A percentile compares a stretch with the other conserved stretches of the same genome.
Evolutionary conservation across 2,888 invertebrate species (phyloP).

Genomic region (Lithodes maja): DNA sequence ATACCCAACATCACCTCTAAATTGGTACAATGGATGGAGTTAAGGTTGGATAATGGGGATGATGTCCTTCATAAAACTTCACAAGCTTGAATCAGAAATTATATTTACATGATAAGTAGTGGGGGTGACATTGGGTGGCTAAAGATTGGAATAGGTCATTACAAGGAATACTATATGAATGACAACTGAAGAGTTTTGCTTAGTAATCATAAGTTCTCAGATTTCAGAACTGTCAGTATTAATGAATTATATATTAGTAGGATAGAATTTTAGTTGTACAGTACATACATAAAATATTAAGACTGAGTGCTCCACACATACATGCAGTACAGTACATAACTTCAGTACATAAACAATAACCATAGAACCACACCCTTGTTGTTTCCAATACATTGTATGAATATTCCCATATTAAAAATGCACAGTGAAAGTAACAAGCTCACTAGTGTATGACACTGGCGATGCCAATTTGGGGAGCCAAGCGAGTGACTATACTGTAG

Average conservation of each 20-base stretch:
- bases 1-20: neutral
- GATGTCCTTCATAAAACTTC: neutral
- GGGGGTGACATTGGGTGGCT: neutral
- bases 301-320: too few relatives aligned
- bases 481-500: neutral
- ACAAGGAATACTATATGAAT: neutral
- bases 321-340: neutral
- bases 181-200: neutral
- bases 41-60: neutral
- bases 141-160: neutral
- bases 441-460: neutral
- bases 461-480: neutral
- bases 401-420: neutral
- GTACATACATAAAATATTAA: neutral
- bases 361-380: neutral
- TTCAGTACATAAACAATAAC: neutral
- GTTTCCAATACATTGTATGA: neutral
- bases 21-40: neutral
- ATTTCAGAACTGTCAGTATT: neutral
- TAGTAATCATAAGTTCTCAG: neutral
- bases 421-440: neutral
- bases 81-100: neutral
- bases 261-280: neutral
- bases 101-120: neutral
- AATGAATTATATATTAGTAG: neutral